These are phyloP conservation scores for Conus ventricosus DNA, from an alignment of 1,140 invertebrate species.

Conservation along the genomic window DNA sequence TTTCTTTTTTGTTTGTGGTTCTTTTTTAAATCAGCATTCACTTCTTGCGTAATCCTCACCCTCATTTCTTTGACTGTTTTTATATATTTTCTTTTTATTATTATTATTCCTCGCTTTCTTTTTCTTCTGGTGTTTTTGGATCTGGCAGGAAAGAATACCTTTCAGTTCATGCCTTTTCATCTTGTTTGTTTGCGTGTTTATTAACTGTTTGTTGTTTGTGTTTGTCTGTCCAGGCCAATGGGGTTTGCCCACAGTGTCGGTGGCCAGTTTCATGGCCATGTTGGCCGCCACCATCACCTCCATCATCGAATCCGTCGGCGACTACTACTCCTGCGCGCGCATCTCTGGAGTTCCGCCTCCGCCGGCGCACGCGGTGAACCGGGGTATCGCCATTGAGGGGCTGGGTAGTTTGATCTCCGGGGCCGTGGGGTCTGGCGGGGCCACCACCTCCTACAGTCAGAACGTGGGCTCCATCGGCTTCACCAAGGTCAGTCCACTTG, in stretches of 20 bases:
- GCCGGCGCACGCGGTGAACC: constrained; percentile 86
- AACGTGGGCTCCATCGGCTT: constrained; percentile 92
- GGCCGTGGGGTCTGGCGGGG: constrained; percentile 87
- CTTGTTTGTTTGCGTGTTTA: too few species aligned
- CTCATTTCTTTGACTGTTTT: too few species aligned
- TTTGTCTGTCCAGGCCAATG: constrained; percentile 82
- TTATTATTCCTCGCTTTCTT: too few species aligned
- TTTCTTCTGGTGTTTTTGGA: too few species aligned
- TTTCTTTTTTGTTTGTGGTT: too few species aligned
- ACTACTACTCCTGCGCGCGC: constrained; percentile 91
- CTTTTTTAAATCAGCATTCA: too few species aligned
- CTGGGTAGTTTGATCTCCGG: constrained; percentile 89
- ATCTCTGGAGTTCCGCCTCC: constrained; percentile 87
- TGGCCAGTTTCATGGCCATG: constrained; percentile 88
- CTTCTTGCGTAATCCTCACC: too few species aligned
- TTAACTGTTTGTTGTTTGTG: too few species aligned
- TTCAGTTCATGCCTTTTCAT: too few species aligned
- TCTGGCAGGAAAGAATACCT: too few species aligned
- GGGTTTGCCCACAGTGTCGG: constrained; percentile 85
- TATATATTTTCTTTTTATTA: too few species aligned
- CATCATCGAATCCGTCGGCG: constrained; percentile 91
- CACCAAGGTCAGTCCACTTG: constrained; percentile 74
- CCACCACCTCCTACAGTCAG: constrained; percentile 89
- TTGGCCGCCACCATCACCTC: constrained; percentile 89
- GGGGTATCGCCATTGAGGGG: constrained; percentile 82